These are phyloP conservation scores for Pteronotus mesoamericanus DNA, from an alignment of 2,797 vertebrate species.

Conservation along the genomic window DNA sequence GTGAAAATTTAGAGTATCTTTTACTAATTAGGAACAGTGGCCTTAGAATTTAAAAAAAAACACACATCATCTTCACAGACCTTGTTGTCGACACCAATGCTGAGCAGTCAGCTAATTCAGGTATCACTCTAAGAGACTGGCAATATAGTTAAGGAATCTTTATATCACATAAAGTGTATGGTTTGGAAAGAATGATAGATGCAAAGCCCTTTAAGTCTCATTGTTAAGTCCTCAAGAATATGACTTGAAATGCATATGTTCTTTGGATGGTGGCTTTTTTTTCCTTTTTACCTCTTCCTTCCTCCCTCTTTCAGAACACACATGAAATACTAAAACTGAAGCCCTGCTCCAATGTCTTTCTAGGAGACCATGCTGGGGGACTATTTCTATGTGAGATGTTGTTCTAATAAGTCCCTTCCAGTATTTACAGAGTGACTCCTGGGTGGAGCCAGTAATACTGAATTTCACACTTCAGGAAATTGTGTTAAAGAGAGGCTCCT, in stretches of 20 bases:
- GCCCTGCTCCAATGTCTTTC: background rate
- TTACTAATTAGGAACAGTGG: background rate
- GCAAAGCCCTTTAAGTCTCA: background rate
- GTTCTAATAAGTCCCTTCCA: background rate
- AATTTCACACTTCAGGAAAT: slow-evolving; percentile 43
- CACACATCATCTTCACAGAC: background rate
- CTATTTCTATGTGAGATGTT: background rate
- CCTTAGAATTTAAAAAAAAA: background rate
- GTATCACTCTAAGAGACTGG: background rate
- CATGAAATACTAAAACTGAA: background rate
- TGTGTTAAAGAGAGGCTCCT: background rate
- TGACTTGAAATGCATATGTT: background rate
- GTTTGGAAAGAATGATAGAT: background rate
- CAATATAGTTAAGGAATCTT: background rate
- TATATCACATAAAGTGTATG: background rate
- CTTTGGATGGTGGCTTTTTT: background rate
- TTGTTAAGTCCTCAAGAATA: background rate
- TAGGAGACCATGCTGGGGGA: background rate
- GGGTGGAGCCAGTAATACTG: background rate
- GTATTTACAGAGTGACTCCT: background rate
- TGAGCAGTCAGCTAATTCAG: background rate
- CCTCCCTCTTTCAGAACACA: background rate
- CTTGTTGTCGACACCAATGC: background rate
- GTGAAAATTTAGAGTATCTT: background rate
- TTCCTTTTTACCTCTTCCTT: background rate